phyloP scores from a whole-genome alignment of 2,113 vertebrate species.

The Engystomops pustulosus region DNA sequence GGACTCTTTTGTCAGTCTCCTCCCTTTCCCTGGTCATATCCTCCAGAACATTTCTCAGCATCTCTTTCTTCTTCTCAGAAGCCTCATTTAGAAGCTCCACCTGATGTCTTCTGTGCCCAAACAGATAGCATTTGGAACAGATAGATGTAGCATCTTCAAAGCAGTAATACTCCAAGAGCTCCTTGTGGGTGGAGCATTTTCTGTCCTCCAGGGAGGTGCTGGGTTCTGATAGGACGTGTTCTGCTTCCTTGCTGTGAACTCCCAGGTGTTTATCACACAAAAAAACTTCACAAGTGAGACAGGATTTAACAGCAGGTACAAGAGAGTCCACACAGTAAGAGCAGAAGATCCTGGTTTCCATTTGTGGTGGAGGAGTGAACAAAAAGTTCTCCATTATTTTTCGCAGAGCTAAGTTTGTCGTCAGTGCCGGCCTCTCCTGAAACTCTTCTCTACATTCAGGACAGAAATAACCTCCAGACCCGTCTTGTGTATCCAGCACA shows the following conservation, averaged over 20 bases:
- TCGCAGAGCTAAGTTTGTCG: not conserved
- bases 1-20: not conserved
- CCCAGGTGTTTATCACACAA: not conserved
- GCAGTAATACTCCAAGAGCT: slow-evolving; percentile 71
- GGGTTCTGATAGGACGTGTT: not conserved
- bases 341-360: slow-evolving; percentile 72
- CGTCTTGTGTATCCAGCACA: not conserved
- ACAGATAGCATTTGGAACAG: slow-evolving; percentile 73
- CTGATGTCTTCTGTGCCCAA: slow-evolving; percentile 70
- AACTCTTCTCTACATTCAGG: slow-evolving; percentile 15
- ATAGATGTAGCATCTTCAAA: slow-evolving; percentile 71
- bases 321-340: slow-evolving; percentile 18
- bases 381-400: not conserved
- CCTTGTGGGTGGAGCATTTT: not conserved
- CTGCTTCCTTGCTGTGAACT: not conserved
- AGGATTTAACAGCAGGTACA: not conserved
- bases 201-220: not conserved
- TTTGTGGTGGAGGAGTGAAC: not conserved
- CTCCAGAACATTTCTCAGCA: not conserved
- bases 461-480: slow-evolving; percentile 4
- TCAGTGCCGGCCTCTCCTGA: not conserved
- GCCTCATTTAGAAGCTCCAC: slow-evolving; percentile 61
- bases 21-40: not conserved
- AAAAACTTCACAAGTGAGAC: not conserved
- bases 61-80: not conserved